Base-by-base conservation (phyloP, 1,140 invertebrate genomes). In the Drosophila serrata region DNA sequence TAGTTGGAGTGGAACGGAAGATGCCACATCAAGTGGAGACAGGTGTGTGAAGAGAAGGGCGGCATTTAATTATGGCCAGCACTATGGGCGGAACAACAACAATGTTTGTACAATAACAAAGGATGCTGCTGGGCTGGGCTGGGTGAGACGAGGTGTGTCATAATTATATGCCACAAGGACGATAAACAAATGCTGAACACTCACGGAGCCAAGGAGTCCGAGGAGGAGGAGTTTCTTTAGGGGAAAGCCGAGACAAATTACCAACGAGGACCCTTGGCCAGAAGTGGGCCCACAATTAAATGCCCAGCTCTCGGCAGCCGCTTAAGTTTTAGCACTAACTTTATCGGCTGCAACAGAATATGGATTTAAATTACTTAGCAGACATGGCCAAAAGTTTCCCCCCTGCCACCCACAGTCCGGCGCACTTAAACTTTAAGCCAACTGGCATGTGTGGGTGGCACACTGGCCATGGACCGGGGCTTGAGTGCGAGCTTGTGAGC, bases 321-420 rank as follows among this genome's bases (percentile, higher is more conserved):
- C 76, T 78, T 90, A 84, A 88, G 85, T 88, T 90, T 80, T 84
- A 68, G 58, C 81, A 88, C 84, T 67, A 74, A 87, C 76, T 87
- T 87, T 80, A 56, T 51, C 62, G 62, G 53, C 40, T 67, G 62
- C 65, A 75, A 63, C 79, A 62, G 76, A 87, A 76, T 82, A 75
- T 79, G 79, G 75, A 75, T 82, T 87, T 82, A 82, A 88, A 87
- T 87, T 82, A 79, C 82, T 79, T 72, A 77, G n/a, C 75, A 76
- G 65, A 63, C 61, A 65, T 33, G n/a, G 46, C 65, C n/a, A 13
- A 0, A 69, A 69, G 37, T 55, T 69, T 49, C 46, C 46, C 46
- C 15, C 22, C 8, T 12, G n/a, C 51, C 27, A 29, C 35, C 67
- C 55, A 49, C 53, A 59, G 49, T 17, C 69, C 37, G 43, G 53